These are phyloP conservation scores for Drosophila melanocephala DNA, from an alignment of 2,888 invertebrate species.

Conservation along the genomic window DNA sequence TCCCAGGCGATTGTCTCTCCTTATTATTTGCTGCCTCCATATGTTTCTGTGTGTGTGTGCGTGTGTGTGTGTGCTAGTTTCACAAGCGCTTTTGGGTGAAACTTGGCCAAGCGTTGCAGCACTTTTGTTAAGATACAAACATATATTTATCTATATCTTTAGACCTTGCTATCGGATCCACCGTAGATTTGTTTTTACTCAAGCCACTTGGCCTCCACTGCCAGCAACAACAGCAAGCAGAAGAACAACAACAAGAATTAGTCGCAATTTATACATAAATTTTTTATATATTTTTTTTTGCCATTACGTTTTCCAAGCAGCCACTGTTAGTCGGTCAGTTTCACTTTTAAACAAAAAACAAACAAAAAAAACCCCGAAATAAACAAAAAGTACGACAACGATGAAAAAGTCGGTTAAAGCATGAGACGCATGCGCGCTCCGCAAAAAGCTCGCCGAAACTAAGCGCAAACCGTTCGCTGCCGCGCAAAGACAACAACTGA, in stretches of 20 bases:
- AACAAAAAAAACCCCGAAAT: constrained; percentile 17
- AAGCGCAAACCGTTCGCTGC: constrained; percentile 68
- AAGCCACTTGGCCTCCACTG: constrained; percentile 16
- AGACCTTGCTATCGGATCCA: background rate
- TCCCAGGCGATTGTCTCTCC: constrained; percentile 62
- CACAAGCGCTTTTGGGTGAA: constrained; percentile 52
- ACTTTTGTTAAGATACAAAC: constrained; percentile 12
- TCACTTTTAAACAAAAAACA: constrained; percentile 51
- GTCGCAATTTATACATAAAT: constrained; percentile 33
- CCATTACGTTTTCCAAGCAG: constrained; percentile 41
- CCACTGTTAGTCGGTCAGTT: constrained; percentile 53
- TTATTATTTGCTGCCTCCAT: constrained; percentile 24
- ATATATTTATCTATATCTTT: constrained; percentile 30
- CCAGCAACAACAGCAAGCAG: constrained; percentile 1
- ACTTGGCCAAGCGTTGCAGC: constrained; percentile 41
- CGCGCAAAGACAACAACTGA: constrained; percentile 75
- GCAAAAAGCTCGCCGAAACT: constrained; percentile 15
- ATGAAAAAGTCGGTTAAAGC: constrained; percentile 5
- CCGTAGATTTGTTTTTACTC: background rate
- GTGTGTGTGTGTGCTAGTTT: constrained; percentile 45
- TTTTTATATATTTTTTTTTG: constrained; percentile 20
- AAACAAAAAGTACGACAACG: constrained; percentile 22
- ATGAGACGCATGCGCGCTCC: constrained; percentile 42
- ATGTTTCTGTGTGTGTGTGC: background rate
- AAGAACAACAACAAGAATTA: constrained; percentile 24